Evolutionary conservation across 1,140 invertebrate genomes (phyloP), one percentile per base, ranked within the genome.

Genomic region (Pseudomyrmex pallidus): DNA sequence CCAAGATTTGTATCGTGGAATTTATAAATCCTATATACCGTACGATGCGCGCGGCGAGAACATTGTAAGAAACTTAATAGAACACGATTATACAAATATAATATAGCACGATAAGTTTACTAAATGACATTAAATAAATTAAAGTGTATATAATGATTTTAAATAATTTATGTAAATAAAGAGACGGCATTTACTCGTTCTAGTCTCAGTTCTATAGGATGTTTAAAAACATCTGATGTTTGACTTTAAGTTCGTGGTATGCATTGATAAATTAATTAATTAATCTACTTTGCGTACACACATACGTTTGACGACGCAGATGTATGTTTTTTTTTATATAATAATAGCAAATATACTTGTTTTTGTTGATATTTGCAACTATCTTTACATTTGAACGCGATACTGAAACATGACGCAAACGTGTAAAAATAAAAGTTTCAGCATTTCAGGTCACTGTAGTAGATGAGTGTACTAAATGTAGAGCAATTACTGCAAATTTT

Each of bases 51-150:
- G 15, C 17, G 9, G 25, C 50, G 48, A 50, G 25, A 12, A 77
- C 59, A 52, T 54, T 2, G 46, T 25, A 61, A 3, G 12, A 46
- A 85, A 52, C 44, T 64, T 63, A 78, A 84, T 87, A 74, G 87
- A 78, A 73, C 61, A 46, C 9, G 61, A 63, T 68, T 86, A 56
- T 62, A 57, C 22, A 20, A 48, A 74, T 52, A 63, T 59, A 22
- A 74, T 12, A 15, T 15, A 35, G 66, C 9, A 25, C 15, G 67
- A 78, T 57, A 82, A 74, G 17, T 0, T 1, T 46, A 59, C 35
- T 22, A 17, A 61, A 62, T 12, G 35, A 8, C n/a, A 59, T 57
- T 57, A 73, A 59, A 56, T 72, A 56, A 72, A 44, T 57, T 35
- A 46, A 35, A 35, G 35, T 35, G 1, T 35, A 35, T 35, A 35